Evolutionary conservation across 2,113 vertebrate genomes (phyloP).

Genomic region (Stegostoma tigrinum): DNA sequence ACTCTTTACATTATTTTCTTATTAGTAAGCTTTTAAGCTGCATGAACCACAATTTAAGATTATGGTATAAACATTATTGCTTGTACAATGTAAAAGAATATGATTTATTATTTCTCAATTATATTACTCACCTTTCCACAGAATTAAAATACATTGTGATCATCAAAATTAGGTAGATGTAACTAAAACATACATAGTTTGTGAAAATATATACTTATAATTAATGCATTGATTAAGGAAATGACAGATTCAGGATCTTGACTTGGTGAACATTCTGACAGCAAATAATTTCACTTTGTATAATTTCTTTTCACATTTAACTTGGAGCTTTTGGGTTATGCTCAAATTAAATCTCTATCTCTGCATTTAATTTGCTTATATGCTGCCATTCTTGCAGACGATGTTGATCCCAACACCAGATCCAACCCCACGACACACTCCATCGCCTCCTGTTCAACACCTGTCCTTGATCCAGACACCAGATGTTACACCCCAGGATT

Average conservation of each 20-base stretch:
- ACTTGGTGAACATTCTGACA: neutral
- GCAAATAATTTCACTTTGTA: neutral
- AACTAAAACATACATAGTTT: neutral
- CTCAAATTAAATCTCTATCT: neutral
- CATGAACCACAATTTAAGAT: neutral
- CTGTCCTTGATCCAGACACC: constrained; percentile 58
- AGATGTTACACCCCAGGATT: constrained; percentile 53
- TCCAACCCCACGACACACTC: constrained; percentile 56
- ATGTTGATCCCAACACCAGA: constrained; percentile 53
- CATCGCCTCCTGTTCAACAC: constrained; percentile 49
- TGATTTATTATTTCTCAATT: neutral
- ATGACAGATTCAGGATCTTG: neutral
- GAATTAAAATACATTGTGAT: neutral
- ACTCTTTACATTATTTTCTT: neutral
- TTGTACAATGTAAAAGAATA: neutral
- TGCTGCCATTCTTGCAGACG: constrained; percentile 46
- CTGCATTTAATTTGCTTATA: neutral
- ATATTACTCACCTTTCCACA: neutral
- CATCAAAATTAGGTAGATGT: neutral
- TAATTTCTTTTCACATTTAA: neutral
- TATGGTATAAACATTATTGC: neutral
- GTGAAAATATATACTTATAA: neutral
- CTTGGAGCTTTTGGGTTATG: neutral
- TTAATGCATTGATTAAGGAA: neutral
- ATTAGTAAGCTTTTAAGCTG: neutral